These are phyloP conservation scores for Epiperipatus broadwayi DNA, from an alignment of 2,888 invertebrate species.

Conservation along the genomic window DNA sequence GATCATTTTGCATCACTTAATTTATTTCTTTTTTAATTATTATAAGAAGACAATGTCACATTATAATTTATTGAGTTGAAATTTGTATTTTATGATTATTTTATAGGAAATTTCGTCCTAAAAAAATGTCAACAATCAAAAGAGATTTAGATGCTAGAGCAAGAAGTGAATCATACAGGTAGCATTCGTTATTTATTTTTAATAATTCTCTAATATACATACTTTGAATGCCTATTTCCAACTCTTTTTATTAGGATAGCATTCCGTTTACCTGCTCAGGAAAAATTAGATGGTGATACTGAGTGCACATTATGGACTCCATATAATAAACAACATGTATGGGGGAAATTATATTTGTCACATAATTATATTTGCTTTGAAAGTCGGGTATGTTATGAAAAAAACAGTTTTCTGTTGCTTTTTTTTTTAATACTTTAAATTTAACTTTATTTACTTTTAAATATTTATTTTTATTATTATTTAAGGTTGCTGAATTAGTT, in stretches of 20 bases:
- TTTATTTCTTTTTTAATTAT: no score
- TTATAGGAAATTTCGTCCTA: conserved; percentile 58
- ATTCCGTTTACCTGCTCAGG: conserved; percentile 55
- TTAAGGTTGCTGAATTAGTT: conserved; percentile 54
- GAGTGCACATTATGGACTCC: conserved; percentile 85
- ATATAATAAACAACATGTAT: conserved; percentile 69
- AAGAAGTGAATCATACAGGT: conserved; percentile 68
- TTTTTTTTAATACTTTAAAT: neutral
- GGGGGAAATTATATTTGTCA: conserved; percentile 73
- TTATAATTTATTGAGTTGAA: no score
- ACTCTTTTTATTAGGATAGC: conserved; percentile 23
- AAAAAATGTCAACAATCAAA: conserved; percentile 74
- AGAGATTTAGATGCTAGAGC: conserved; percentile 84
- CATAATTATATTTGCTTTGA: conserved; percentile 89
- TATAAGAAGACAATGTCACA: no score
- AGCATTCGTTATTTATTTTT: no score
- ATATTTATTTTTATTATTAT: conserved; percentile 14
- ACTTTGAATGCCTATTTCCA: neutral
- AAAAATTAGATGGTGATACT: conserved; percentile 79
- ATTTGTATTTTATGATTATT: conserved; percentile 8
- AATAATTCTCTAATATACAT: neutral
- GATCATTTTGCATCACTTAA: no score
- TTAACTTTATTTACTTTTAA: neutral
- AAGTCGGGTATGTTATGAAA: conserved; percentile 49
- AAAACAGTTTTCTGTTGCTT: neutral